These are phyloP conservation scores for Spizella passerina DNA, from an alignment of 2,797 vertebrate species.

Conservation along the genomic window DNA sequence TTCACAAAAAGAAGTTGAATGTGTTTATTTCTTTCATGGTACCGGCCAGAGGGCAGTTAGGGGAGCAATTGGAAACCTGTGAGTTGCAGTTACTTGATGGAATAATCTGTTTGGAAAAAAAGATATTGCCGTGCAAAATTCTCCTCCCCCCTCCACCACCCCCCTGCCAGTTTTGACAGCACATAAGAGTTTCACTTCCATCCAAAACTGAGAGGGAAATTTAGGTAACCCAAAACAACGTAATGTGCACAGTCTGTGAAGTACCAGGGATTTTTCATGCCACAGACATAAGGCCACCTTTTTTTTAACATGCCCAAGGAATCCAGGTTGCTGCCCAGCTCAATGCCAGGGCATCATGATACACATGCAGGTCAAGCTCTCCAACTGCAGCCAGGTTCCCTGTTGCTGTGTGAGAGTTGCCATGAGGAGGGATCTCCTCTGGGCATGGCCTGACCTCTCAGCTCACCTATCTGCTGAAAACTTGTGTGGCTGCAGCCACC, in stretches of 20 bases:
- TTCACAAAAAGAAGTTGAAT: background rate
- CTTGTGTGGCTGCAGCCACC: background rate
- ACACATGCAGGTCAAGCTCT: accelerated
- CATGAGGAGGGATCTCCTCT: background rate
- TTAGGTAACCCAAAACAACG: background rate
- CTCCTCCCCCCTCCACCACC: background rate
- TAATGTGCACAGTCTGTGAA: background rate
- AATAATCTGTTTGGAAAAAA: background rate
- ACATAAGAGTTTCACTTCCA: constrained; percentile 28
- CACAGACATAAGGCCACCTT: background rate
- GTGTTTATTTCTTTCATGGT: constrained; percentile 14
- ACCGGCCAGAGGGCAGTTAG: background rate
- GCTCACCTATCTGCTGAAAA: background rate
- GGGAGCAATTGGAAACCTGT: background rate
- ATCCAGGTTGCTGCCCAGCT: background rate
- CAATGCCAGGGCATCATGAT: accelerated
- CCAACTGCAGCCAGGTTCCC: background rate
- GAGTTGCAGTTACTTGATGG: background rate
- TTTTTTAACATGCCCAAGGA: background rate
- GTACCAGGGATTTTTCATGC: constrained; percentile 29
- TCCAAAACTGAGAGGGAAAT: background rate
- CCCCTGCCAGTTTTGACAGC: background rate
- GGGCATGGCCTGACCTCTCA: accelerated
- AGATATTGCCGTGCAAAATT: background rate
- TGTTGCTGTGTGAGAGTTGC: background rate